Conservation (phyloP, 2,113 vertebrate species). For the Struthio camelus region DNA sequence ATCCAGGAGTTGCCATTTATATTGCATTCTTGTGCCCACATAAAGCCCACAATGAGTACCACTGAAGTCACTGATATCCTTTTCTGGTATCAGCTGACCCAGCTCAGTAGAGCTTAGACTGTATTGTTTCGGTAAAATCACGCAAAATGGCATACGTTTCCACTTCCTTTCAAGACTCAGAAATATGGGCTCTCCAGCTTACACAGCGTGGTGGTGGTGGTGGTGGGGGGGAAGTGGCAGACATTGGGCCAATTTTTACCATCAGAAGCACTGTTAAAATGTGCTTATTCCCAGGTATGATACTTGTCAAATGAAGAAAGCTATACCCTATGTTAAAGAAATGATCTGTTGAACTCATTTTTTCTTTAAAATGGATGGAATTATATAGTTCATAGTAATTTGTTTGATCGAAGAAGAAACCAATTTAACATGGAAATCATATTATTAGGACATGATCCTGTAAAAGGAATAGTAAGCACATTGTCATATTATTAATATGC, state of each 20-base stretch:
- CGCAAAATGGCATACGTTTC: not conserved
- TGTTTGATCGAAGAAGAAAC: not conserved
- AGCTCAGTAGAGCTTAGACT: not conserved
- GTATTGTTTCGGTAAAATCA: not conserved
- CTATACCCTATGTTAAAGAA: not conserved
- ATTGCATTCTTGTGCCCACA: not conserved
- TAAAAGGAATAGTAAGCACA: not conserved
- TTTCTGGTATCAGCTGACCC: not conserved
- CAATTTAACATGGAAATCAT: not conserved
- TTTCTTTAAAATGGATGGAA: slow-evolving; percentile 6
- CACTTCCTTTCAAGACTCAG: not conserved
- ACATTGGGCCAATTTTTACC: not conserved
- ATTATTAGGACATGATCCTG: not conserved
- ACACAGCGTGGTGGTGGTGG: not conserved
- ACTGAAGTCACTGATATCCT: not conserved
- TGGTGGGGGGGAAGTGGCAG: not conserved
- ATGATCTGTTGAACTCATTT: not conserved
- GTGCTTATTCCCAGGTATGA: not conserved
- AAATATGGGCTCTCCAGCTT: not conserved
- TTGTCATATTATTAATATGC: not conserved
- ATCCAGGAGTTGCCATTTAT: not conserved
- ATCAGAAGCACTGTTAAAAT: not conserved
- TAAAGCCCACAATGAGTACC: not conserved
- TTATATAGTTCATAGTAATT: not conserved
- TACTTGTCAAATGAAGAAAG: not conserved